Evolutionary conservation across 2,113 vertebrate genomes (phyloP).

Genomic region (Equus przewalskii): DNA sequence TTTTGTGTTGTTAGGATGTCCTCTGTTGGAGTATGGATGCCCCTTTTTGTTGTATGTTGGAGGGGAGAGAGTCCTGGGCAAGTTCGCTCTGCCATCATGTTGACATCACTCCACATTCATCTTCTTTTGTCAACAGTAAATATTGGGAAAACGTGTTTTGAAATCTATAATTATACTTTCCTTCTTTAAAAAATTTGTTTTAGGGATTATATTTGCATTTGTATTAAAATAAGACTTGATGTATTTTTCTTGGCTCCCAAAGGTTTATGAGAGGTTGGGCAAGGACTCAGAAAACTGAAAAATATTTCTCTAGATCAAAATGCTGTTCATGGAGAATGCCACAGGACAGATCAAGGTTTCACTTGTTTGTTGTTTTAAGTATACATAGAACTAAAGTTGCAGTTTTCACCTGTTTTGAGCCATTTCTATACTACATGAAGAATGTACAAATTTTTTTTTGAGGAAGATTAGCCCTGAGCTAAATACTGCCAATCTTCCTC

Average conservation of each 20-base stretch:
- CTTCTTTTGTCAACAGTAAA: too few relatives aligned
- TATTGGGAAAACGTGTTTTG: too few relatives aligned
- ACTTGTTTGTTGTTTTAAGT: not conserved
- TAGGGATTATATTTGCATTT: slow-evolving; percentile 4
- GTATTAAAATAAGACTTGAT: not conserved
- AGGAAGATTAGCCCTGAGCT: too few relatives aligned
- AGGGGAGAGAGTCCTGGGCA: too few relatives aligned
- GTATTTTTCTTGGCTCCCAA: not conserved
- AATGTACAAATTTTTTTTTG: not conserved
- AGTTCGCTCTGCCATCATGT: too few relatives aligned
- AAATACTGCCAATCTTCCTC: too few relatives aligned
- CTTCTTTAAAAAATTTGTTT: not conserved
- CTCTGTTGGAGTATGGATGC: too few relatives aligned
- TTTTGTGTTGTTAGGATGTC: too few relatives aligned
- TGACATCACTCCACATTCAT: not conserved
- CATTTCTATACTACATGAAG: not conserved
- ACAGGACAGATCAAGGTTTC: not conserved
- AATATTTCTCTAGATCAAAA: slow-evolving; percentile 2
- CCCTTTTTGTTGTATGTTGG: too few relatives aligned
- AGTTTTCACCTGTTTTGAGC: not conserved
- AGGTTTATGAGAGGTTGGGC: not conserved
- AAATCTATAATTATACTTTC: not conserved
- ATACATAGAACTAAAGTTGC: not conserved
- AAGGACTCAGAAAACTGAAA: slow-evolving; percentile 24
- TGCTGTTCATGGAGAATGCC: not conserved